A percentile compares a stretch with the other conserved stretches of the same genome.
These are phyloP conservation scores for Netelia virgata DNA, from an alignment of 2,888 invertebrate species.

Conservation along the genomic window DNA sequence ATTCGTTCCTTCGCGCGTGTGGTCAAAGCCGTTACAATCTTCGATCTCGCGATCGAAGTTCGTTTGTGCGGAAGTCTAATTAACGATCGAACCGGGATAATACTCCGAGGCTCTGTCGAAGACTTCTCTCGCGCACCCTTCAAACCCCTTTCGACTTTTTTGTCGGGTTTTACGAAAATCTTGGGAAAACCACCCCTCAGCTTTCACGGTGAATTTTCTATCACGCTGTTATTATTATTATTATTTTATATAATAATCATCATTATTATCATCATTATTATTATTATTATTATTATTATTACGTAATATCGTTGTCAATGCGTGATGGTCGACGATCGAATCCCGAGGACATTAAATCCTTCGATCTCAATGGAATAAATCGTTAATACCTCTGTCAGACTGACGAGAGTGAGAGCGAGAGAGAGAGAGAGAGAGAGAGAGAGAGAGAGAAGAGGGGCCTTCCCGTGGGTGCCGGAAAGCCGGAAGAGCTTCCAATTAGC, in stretches of 20 bases:
- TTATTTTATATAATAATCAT: too few species aligned
- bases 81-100: conserved; percentile 51
- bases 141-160: too few species aligned
- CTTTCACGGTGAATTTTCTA: too few species aligned
- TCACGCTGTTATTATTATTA: too few species aligned
- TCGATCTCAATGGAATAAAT: conserved; percentile 27
- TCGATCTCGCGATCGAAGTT: too few species aligned
- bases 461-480: not conserved
- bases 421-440: not conserved
- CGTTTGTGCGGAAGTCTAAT: conserved; percentile 48
- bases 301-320: too few species aligned
- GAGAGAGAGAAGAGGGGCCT: not conserved
- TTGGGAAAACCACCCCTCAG: too few species aligned
- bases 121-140: not conserved
- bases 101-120: not conserved
- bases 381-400: conserved; percentile 8
- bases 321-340: not conserved
- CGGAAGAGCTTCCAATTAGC: conserved; percentile 52
- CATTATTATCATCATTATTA: too few species aligned
- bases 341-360: not conserved
- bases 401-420: not conserved
- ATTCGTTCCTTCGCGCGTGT: conserved; percentile 13
- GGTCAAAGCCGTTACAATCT: too few species aligned
- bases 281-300: too few species aligned
- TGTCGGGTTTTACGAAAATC: too few species aligned